Base-by-base conservation (phyloP, 2,888 invertebrate species). In the Plebejus anna region DNA sequence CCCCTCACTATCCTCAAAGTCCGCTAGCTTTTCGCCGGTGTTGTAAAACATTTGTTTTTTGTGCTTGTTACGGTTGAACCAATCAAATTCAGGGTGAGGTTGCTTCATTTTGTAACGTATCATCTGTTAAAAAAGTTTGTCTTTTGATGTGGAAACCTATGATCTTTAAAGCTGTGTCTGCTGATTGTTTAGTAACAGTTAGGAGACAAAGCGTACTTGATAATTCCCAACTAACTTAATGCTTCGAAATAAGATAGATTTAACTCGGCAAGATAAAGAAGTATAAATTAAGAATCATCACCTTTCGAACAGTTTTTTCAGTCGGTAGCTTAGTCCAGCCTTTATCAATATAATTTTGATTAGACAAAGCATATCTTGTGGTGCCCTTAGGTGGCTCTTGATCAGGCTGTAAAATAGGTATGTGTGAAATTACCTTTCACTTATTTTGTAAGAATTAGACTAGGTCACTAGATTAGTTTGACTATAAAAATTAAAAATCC, bases 251-350 rank as follows among this genome's bases (percentile, higher is more conserved):
- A 11, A 2, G 4, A 0, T 55, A 55, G 55, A 55, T 16, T 4
- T 55, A 16, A 55, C 11, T 55, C 55, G 51, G 13, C 51, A 55
- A 36, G 3, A 32, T 36, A 55, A 57, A 36, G 38, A 70, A 76
- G 28, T 47, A 2, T 47, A 47, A 47, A 47, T 47, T 9, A 47
- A 47, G 47, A 9, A 47, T 82, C 66, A 16, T 32, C 84, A 90
- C 92, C 85, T 92, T 93, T 59, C 90, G 85, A 11, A 92, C 90
- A n/a, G 91, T 86, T 88, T 91, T 92, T 80, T 91, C 90, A 1
- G 90, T 91, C 22, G 92, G 92, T 61, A 92, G 79, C 88, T 88
- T 86, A n/a, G 92, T 92, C 92, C 92, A 93, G 4, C 92, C 92
- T 78, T 92, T 92, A 5, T 92, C 90, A 71, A 92, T 92, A 80